phyloP scores from a whole-genome alignment of 1,140 invertebrate genomes.

The Diorhabda carinulata region DNA sequence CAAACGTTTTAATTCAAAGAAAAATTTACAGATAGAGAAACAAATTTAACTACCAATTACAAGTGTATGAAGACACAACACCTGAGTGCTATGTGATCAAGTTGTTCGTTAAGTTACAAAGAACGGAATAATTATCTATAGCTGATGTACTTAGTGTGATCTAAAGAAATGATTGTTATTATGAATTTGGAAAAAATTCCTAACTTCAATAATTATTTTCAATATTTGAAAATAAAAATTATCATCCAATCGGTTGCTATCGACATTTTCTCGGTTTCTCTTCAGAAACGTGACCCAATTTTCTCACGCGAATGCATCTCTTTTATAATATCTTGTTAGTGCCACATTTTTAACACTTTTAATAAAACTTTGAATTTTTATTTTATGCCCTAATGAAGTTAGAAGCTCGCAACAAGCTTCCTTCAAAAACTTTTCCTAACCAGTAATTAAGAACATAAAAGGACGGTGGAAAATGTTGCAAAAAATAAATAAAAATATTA shows the following conservation, averaged over 20 bases:
- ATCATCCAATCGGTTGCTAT: not conserved
- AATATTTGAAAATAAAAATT: not conserved
- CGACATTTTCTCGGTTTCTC: not conserved
- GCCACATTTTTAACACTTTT: constrained; percentile 8
- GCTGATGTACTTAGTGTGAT: too few species aligned
- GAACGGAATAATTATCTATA: too few species aligned
- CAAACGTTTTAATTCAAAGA: too few species aligned
- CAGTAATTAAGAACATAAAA: constrained; percentile 6
- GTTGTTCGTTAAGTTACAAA: too few species aligned
- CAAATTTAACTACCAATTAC: too few species aligned
- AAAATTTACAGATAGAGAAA: too few species aligned
- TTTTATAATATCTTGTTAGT: constrained; percentile 1
- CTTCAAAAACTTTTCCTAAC: constrained; percentile 3
- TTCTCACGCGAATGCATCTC: not conserved
- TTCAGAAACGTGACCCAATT: not conserved
- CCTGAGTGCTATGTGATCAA: too few species aligned
- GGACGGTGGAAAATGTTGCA: not conserved
- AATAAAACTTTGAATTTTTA: constrained; percentile 12
- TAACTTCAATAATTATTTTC: too few species aligned
- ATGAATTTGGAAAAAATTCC: too few species aligned
- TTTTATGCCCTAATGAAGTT: constrained; percentile 5
- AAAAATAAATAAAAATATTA: not conserved
- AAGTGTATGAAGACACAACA: too few species aligned
- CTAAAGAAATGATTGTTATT: too few species aligned
- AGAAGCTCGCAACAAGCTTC: not conserved